phyloP scores from a whole-genome alignment of 2,113 vertebrate genomes.

The Xyrauchen texanus region DNA sequence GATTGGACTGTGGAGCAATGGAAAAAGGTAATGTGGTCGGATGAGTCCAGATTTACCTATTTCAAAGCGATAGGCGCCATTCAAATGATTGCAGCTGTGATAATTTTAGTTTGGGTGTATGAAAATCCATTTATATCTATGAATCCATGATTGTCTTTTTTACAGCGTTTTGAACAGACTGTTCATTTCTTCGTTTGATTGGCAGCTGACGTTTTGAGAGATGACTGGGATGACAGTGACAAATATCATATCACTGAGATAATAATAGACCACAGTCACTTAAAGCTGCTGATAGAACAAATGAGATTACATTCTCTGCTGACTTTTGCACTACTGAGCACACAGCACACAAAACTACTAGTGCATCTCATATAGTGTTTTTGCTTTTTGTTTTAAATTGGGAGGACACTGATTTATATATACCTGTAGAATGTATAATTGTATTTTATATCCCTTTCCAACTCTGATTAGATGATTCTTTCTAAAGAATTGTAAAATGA shows the following conservation, averaged over 20 bases:
- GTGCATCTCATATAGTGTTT: background rate
- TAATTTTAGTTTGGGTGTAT: background rate
- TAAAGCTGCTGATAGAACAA: constrained; percentile 3
- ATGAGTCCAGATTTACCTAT: too few relatives aligned
- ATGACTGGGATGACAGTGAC: constrained; percentile 21
- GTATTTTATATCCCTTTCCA: too few relatives aligned
- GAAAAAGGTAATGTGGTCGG: too few relatives aligned
- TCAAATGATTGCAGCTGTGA: background rate
- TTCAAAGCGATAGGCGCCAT: too few relatives aligned
- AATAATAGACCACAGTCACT: constrained; percentile 18
- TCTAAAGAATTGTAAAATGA: too few relatives aligned
- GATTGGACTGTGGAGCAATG: too few relatives aligned
- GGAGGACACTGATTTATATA: background rate
- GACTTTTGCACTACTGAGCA: background rate
- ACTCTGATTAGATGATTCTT: too few relatives aligned
- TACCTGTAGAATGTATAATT: background rate
- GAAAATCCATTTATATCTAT: constrained; percentile 9
- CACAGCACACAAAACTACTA: background rate
- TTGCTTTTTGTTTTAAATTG: background rate
- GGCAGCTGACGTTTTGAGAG: constrained; percentile 24
- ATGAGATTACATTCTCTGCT: constrained; percentile 11
- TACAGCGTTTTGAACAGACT: constrained; percentile 23
- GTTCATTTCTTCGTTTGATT: constrained; percentile 21
- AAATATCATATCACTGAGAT: constrained; percentile 33
- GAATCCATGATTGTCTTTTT: background rate